Evolutionary conservation across 2,797 vertebrate genomes (phyloP).

Genomic region (Cetoscarus ocellatus): DNA sequence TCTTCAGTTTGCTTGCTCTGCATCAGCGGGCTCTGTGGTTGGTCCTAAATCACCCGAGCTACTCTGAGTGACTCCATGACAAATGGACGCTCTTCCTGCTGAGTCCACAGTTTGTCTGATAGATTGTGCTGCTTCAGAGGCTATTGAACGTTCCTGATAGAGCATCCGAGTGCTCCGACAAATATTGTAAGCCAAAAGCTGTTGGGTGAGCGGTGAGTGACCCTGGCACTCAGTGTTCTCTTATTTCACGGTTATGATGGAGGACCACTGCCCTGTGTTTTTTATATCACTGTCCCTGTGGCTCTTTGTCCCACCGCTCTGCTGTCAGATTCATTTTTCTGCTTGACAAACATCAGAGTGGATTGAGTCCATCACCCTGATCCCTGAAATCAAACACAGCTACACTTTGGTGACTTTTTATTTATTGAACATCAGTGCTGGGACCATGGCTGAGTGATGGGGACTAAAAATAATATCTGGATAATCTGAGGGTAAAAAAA

Average conservation of each 20-base stretch:
- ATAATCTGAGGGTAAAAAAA: no score
- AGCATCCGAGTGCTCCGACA: slow-evolving; percentile 54
- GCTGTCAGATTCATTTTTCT: slow-evolving; percentile 41
- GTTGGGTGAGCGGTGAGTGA: slow-evolving; percentile 46
- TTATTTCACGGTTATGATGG: slow-evolving; percentile 43
- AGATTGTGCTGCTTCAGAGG: slow-evolving; percentile 75
- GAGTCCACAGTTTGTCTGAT: slow-evolving; percentile 78
- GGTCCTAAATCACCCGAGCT: slow-evolving; percentile 71
- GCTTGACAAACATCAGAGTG: slow-evolving; percentile 11
- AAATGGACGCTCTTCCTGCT: slow-evolving; percentile 72
- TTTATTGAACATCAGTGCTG: no score
- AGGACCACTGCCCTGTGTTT: slow-evolving; percentile 21
- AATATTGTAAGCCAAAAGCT: slow-evolving; percentile 58
- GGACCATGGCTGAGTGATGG: no score
- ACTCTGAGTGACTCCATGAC: slow-evolving; percentile 67
- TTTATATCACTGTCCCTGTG: slow-evolving; percentile 17
- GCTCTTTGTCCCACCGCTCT: slow-evolving; percentile 19
- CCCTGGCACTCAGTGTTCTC: slow-evolving; percentile 46
- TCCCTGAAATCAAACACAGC: slow-evolving; percentile 1
- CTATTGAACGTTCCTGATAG: slow-evolving; percentile 70
- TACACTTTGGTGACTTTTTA: background rate
- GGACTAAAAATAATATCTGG: no score
- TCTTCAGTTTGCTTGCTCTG: slow-evolving; percentile 61
- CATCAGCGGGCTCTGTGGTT: slow-evolving; percentile 61
- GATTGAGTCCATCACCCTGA: slow-evolving; percentile 17